These are phyloP conservation scores for Lordiphosa fenestrarum DNA, from an alignment of 2,888 invertebrate genomes.

Conservation along the genomic window DNA sequence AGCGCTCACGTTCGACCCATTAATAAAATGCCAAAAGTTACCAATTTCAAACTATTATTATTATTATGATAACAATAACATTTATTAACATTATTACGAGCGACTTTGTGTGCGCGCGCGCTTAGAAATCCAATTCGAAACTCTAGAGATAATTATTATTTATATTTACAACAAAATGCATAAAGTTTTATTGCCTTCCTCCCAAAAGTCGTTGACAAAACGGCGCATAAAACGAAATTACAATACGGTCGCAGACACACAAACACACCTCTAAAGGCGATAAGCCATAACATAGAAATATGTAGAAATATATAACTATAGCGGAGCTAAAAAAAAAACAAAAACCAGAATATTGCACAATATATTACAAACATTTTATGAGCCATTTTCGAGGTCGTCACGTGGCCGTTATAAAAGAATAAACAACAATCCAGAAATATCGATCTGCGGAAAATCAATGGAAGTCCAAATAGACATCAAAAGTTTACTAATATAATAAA, in stretches of 20 bases:
- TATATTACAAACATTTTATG: conserved; percentile 58
- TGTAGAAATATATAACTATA: conserved; percentile 29
- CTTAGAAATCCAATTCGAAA: conserved; percentile 14
- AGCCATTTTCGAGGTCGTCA: conserved; percentile 20
- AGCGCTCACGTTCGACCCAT: conserved; percentile 68
- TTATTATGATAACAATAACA: conserved; percentile 74
- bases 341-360: conserved; percentile 46
- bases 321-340: conserved; percentile 11
- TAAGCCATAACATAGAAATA: conserved; percentile 33
- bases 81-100: conserved; percentile 63
- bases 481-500: too few relatives aligned
- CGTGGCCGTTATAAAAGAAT: conserved; percentile 28
- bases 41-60: conserved; percentile 61
- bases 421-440: conserved; percentile 18
- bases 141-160: conserved; percentile 68
- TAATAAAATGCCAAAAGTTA: conserved; percentile 74
- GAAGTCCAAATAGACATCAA: too few relatives aligned
- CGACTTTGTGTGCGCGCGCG: conserved; percentile 2
- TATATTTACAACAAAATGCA: conserved; percentile 75
- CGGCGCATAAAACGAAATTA: conserved; percentile 69
- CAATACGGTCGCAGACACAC: conserved; percentile 33
- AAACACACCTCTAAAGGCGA: conserved; percentile 42
- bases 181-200: conserved; percentile 66
- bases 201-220: conserved; percentile 62
- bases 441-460: conserved; percentile 13